A percentile compares a stretch with the other conserved stretches of the same genome.
These are phyloP conservation scores for Lepus americanus DNA, from an alignment of 2,113 vertebrate species.

Conservation along the genomic window DNA sequence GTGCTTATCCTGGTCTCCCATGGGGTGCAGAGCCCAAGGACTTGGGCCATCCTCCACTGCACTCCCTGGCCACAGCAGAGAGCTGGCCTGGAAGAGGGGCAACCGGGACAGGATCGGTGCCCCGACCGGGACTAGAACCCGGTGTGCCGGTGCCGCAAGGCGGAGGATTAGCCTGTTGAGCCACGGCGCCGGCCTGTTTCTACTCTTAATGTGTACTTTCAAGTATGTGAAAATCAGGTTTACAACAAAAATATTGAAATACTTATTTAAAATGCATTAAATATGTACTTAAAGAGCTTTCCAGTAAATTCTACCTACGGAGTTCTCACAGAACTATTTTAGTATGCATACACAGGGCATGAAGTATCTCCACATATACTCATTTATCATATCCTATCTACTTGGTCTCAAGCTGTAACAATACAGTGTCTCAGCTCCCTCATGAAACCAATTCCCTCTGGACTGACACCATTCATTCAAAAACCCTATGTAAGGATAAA, in stretches of 20 bases:
- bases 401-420: not conserved
- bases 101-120: no score
- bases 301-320: slow-evolving; percentile 8
- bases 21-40: no score
- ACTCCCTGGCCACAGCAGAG: no score
- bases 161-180: no score
- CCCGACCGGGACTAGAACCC: no score
- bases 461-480: slow-evolving; percentile 23
- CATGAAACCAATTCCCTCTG: not conserved
- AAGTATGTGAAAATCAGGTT: slow-evolving; percentile 51
- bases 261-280: not conserved
- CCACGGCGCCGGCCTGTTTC: no score
- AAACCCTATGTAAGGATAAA: not conserved
- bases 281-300: not conserved
- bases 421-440: not conserved
- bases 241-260: slow-evolving; percentile 21
- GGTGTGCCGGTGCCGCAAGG: no score
- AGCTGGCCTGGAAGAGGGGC: no score
- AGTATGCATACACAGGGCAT: not conserved
- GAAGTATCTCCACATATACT: not conserved
- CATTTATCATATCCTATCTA: not conserved
- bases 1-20: no score
- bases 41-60: no score
- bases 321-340: not conserved
- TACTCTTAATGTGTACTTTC: slow-evolving; percentile 25